Percentiles rank a stretch among this genome's conserved stretches.
These are phyloP conservation scores for Sceloporus tristichus DNA, from an alignment of 2,113 vertebrate species.

Conservation along the genomic window DNA sequence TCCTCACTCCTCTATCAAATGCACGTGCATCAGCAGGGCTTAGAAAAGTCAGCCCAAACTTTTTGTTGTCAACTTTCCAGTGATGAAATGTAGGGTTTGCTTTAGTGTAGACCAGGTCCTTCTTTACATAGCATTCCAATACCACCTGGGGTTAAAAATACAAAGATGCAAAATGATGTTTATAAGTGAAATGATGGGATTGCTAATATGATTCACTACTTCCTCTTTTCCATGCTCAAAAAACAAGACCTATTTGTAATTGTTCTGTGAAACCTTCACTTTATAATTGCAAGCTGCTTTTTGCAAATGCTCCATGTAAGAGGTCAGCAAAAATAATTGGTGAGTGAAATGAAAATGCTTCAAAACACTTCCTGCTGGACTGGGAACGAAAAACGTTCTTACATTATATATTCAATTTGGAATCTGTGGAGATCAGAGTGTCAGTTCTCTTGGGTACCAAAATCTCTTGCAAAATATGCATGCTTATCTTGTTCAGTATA, in stretches of 20 bases:
- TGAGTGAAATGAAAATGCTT: neutral
- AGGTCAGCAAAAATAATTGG: neutral
- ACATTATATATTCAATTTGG: neutral
- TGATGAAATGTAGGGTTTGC: conserved; percentile 99
- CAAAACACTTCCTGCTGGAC: neutral
- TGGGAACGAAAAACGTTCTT: neutral
- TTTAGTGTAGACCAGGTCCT: conserved; percentile 96
- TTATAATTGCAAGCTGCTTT: too few species aligned
- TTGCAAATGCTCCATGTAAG: neutral
- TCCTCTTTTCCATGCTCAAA: conserved; percentile 3
- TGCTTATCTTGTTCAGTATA: neutral
- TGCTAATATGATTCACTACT: neutral
- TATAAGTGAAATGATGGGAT: neutral
- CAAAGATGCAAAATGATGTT: conserved; percentile 66
- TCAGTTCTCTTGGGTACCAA: neutral
- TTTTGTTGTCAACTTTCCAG: conserved; percentile 96
- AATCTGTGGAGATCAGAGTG: neutral
- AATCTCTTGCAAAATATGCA: neutral
- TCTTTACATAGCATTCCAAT: conserved; percentile 95
- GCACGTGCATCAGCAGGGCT: conserved; percentile 96
- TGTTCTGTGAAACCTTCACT: conserved; percentile 7
- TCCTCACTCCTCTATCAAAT: conserved; percentile 97
- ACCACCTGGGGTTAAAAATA: conserved; percentile 87
- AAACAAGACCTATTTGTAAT: neutral
- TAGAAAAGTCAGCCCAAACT: conserved; percentile 96